phyloP scores from a whole-genome alignment of 2,888 invertebrate species.

The Perizoma flavofasciatum region DNA sequence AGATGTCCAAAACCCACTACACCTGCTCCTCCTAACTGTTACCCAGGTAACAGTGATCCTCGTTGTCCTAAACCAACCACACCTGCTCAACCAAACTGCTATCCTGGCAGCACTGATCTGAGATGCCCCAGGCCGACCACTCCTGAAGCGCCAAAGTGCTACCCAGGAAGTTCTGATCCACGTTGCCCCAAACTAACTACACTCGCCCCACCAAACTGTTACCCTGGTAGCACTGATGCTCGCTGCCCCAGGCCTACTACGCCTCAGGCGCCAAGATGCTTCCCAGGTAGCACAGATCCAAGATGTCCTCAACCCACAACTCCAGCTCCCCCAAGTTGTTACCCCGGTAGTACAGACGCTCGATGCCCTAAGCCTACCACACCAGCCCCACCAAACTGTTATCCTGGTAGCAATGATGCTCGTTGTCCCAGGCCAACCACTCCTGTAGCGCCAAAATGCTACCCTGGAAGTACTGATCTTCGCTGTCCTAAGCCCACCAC shows the following conservation, averaged over 20 bases:
- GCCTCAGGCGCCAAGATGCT: conserved; percentile 48
- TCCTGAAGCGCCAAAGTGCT: conserved; percentile 38
- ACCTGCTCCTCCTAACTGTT: conserved; percentile 45
- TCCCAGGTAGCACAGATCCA: conserved; percentile 59
- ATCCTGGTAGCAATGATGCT: conserved; percentile 54
- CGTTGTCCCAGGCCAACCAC: conserved; percentile 53
- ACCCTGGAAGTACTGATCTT: conserved; percentile 55
- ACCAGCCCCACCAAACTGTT: conserved; percentile 40
- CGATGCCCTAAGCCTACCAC: conserved; percentile 53
- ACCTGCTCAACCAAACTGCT: conserved; percentile 43
- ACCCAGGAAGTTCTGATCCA: conserved; percentile 39
- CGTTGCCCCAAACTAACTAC: conserved; percentile 38
- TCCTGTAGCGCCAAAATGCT: conserved; percentile 46
- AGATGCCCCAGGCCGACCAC: conserved; percentile 48
- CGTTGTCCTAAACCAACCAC: conserved; percentile 50
- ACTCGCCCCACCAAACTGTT: conserved; percentile 42
- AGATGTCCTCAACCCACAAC: conserved; percentile 53
- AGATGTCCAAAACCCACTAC: conserved; percentile 54
- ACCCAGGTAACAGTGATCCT: conserved; percentile 51
- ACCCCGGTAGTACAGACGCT: conserved; percentile 48
- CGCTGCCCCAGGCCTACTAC: conserved; percentile 43
- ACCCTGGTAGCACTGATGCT: conserved; percentile 56
- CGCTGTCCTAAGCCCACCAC: conserved; percentile 47
- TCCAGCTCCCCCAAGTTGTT: conserved; percentile 44
- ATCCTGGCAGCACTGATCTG: conserved; percentile 39